Conservation (phyloP, 2,888 invertebrate genomes). For the Hirudinaria manillensis region DNA sequence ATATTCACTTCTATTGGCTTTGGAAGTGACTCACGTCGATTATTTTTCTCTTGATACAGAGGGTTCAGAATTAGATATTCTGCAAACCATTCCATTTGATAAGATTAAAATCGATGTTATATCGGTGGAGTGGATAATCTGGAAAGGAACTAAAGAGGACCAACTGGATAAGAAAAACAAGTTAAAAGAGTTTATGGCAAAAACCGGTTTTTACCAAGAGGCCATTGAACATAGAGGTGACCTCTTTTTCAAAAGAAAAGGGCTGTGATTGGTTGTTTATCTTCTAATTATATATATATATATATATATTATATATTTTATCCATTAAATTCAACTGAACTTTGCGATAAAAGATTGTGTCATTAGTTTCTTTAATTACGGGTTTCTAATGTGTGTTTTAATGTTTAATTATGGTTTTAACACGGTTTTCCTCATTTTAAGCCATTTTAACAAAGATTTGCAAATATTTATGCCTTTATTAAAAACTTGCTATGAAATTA, state of each 20-base stretch:
- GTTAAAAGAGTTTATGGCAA: slow-evolving; percentile 2
- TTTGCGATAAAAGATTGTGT: too few relatives aligned
- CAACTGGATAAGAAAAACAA: neutral
- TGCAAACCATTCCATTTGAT: slow-evolving; percentile 28
- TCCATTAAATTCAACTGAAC: too few relatives aligned
- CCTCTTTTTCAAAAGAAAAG: neutral
- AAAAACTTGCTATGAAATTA: too few relatives aligned
- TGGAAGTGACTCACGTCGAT: slow-evolving; percentile 29
- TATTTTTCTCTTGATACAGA: slow-evolving; percentile 32
- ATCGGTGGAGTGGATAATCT: slow-evolving; percentile 20
- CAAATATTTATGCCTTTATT: too few relatives aligned
- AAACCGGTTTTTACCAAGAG: neutral
- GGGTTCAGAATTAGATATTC: slow-evolving; percentile 29
- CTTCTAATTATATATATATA: too few relatives aligned
- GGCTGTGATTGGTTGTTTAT: neutral
- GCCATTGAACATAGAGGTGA: neutral
- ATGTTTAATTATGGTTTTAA: too few relatives aligned
- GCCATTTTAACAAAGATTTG: too few relatives aligned
- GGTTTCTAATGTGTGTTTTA: too few relatives aligned
- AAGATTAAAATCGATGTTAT: slow-evolving; percentile 29
- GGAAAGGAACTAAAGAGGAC: neutral
- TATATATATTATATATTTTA: too few relatives aligned
- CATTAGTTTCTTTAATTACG: too few relatives aligned
- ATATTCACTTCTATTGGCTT: slow-evolving; percentile 17
- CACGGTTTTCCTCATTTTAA: too few relatives aligned